Evolutionary conservation across 2,797 vertebrate genomes (phyloP).

Genomic region (Rhinoraja longicauda): DNA sequence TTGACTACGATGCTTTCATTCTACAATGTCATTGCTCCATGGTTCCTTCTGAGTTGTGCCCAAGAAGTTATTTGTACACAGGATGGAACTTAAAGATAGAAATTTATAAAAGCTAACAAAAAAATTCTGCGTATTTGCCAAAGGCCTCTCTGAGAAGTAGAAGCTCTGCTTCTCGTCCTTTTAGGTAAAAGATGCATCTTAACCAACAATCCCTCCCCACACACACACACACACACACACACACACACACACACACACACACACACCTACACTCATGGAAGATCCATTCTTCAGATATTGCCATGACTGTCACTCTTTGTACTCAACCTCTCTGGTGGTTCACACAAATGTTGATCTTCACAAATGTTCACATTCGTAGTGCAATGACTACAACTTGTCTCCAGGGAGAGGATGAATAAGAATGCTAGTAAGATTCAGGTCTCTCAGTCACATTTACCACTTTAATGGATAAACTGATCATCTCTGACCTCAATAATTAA

Average conservation of each 20-base stretch:
- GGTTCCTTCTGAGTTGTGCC: neutral
- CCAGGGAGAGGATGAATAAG: neutral
- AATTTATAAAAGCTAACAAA: neutral
- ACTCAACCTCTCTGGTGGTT: neutral
- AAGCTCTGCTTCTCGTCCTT: neutral
- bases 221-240: neutral
- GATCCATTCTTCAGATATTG: neutral
- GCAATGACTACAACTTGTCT: neutral
- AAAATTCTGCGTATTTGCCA: neutral
- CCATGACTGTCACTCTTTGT: neutral
- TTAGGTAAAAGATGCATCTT: neutral
- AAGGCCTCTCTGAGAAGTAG: neutral
- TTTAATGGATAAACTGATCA: neutral
- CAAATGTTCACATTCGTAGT: neutral
- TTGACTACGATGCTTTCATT: neutral
- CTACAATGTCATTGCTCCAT: neutral
- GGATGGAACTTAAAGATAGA: neutral
- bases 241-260: neutral
- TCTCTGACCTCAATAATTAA: constrained; percentile 13
- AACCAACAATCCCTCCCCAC: neutral
- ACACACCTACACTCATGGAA: neutral
- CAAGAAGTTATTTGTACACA: neutral
- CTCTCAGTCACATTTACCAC: neutral
- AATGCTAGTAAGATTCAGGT: neutral
- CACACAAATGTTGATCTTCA: neutral